Evolutionary conservation across 1,140 invertebrate genomes (phyloP).

Genomic region (Streblospio benedicti): DNA sequence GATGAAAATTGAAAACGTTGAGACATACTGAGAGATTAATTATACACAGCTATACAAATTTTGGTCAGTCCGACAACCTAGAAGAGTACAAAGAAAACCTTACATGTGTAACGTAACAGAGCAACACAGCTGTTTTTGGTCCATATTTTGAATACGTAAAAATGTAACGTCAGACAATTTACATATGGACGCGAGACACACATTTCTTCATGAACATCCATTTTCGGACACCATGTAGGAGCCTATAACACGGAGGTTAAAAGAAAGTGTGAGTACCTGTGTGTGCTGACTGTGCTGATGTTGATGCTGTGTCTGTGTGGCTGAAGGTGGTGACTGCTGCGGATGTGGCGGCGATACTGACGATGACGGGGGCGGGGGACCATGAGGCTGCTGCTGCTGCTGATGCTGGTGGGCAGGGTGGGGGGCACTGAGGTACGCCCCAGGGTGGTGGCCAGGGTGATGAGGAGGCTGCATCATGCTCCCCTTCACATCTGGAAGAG

Average conservation of each 20-base stretch:
- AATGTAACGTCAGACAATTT: too few relatives aligned
- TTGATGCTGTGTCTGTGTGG: not conserved
- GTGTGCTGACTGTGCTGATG: not conserved
- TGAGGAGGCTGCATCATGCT: not conserved
- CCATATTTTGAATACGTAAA: too few relatives aligned
- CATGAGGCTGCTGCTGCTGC: not conserved
- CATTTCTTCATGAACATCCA: too few relatives aligned
- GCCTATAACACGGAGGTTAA: not conserved
- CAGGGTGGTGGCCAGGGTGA: not conserved
- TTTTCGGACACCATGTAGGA: too few relatives aligned
- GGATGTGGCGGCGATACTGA: not conserved
- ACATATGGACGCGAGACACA: too few relatives aligned
- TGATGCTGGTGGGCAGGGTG: not conserved
- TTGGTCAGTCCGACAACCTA: too few relatives aligned
- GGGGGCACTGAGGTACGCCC: not conserved
- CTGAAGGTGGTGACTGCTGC: not conserved
- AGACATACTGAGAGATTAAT: too few relatives aligned
- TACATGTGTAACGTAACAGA: too few relatives aligned
- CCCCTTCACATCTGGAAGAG: constrained; percentile 8
- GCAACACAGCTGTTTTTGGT: too few relatives aligned
- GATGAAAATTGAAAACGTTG: too few relatives aligned
- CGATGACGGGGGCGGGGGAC: not conserved
- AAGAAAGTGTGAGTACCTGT: not conserved
- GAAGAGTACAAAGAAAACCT: too few relatives aligned
- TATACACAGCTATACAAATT: too few relatives aligned